Conservation (phyloP, 2,113 vertebrate genomes). For the Mastomys coucha region DNA sequence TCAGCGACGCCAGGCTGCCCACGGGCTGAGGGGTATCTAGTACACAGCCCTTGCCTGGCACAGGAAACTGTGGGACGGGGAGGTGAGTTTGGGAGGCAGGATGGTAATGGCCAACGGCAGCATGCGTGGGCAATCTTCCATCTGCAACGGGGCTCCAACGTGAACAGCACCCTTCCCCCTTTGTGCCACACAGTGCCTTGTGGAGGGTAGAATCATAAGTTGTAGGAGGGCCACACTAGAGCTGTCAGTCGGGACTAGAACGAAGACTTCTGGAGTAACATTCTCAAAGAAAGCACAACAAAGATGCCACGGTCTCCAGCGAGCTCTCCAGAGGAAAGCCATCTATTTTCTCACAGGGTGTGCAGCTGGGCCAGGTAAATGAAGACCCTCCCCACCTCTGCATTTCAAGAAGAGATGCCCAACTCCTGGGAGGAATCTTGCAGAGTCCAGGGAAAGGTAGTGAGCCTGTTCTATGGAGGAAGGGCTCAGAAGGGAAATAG, state of each 20-base stretch:
- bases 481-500: not conserved
- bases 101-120: not conserved
- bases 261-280: not conserved
- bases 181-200: not conserved
- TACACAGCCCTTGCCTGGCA: not conserved
- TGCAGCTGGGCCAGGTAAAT: not conserved
- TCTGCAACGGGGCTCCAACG: not conserved
- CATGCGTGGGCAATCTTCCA: not conserved
- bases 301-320: not conserved
- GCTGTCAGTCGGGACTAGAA: not conserved
- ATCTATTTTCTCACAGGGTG: not conserved
- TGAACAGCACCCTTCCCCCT: not conserved
- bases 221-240: not conserved
- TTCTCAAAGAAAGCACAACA: not conserved
- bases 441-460: no score
- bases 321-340: not conserved
- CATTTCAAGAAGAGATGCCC: not conserved
- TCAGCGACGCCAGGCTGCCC: not conserved
- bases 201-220: not conserved
- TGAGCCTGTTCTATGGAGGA: not conserved
- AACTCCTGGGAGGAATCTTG: not conserved
- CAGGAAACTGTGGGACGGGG: not conserved
- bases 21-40: not conserved
- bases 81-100: not conserved
- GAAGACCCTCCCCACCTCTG: not conserved